Evolutionary conservation across 2,888 invertebrate species (phyloP), one percentile per base, ranked within the genome.

Genomic region (Diaphora mendica): DNA sequence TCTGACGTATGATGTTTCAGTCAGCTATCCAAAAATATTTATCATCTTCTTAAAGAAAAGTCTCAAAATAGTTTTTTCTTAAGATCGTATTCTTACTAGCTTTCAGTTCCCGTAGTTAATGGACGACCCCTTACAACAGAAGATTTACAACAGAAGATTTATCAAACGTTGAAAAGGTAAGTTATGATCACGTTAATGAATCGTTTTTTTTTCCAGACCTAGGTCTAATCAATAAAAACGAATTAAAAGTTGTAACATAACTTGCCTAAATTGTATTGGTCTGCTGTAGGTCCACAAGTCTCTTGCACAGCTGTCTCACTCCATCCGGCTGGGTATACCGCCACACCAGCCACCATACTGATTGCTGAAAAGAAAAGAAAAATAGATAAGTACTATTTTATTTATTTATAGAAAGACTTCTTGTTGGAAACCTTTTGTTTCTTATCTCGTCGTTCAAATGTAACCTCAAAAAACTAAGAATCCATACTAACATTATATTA

Each of bases 281-380:
- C 97, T 0, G 98, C 98, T 1, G 97, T 96, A 20, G 97, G 96
- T 0, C 99, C 99, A 88, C 99, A 99, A 1, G 99, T 98, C 87
- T 97, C 97, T 79, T 97, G 97, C 51, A 99, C 98, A 74, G 97
- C 96, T 3, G 97, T 96, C 71, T 98, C 97, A 88, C 98, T 97
- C 99, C 99, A 99, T 1, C 98, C 99, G 13, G 98, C 97, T 0
- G 99, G 99, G 95, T 98, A 99, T 66, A 98, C 97, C 13, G 98
- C 97, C 80, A 99, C 98, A 2, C 98, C 99, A 0, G 97, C 97
- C 72, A 98, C 97, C 97, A 99, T 97, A 87, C 97, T 98, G 42
- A 98, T 92, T 5, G 98, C 99, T 99, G 96, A 44, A 89, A 86
- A 35, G 71, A 78, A 75, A 73, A 13, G 7, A 9, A 35, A 35